Conservation (phyloP, 2,113 vertebrate species). For the Eulemur rufifrons region DNA sequence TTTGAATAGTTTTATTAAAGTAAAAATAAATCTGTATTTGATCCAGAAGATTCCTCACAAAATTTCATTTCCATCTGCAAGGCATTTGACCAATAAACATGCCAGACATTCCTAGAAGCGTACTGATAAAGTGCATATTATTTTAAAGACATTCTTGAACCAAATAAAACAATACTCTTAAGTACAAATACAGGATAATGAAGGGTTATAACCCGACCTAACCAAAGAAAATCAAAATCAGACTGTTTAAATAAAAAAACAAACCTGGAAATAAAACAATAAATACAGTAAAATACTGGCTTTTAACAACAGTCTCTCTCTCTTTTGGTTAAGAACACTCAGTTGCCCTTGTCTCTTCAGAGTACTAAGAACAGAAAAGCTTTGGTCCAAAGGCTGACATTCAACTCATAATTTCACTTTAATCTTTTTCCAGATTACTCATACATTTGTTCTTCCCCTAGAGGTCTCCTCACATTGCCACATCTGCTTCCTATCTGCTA, state of each 20-base stretch:
- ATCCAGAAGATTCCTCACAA: conserved; percentile 44
- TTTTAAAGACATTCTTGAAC: conserved; percentile 36
- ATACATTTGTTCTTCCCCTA: not conserved
- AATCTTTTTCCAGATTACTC: conserved; percentile 60
- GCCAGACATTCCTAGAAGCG: conserved; percentile 54
- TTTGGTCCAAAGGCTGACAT: conserved; percentile 21
- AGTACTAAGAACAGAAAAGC: conserved; percentile 38
- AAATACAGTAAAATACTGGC: not conserved
- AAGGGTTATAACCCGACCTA: not conserved
- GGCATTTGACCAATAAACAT: conserved; percentile 48
- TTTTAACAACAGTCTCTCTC: not conserved
- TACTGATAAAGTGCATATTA: not conserved
- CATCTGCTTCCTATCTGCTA: conserved; percentile 54
- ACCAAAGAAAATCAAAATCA: conserved; percentile 42
- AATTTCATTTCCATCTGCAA: conserved; percentile 61
- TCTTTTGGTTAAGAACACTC: not conserved
- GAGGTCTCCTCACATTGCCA: not conserved
- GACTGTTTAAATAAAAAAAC: not conserved
- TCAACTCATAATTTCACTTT: conserved; percentile 28
- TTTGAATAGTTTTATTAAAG: conserved; percentile 42
- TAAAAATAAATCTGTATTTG: conserved; percentile 31
- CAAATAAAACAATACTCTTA: conserved; percentile 41
- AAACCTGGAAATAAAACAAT: not conserved
- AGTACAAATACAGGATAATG: conserved; percentile 23
- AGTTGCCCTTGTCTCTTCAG: conserved; percentile 11